Evolutionary conservation across 2,113 vertebrate genomes (phyloP).

Genomic region (Lepisosteus oculatus): DNA sequence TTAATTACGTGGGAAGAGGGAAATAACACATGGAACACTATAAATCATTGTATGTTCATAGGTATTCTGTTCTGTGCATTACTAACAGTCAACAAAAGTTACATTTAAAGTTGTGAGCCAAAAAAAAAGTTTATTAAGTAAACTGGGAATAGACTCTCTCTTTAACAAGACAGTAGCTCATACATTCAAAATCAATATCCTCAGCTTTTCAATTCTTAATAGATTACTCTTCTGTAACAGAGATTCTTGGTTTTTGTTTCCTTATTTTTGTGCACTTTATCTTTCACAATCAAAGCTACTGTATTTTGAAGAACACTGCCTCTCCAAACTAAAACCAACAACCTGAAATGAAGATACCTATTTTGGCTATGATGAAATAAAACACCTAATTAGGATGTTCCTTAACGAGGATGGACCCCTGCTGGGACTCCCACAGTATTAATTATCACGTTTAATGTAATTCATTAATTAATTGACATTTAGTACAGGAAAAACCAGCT

Average conservation of each 20-base stretch:
- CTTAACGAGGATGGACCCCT: slow-evolving; percentile 24
- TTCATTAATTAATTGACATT: slow-evolving; percentile 69
- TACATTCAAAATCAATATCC: slow-evolving; percentile 16
- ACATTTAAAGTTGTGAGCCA: slow-evolving; percentile 12
- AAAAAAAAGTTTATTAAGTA: slow-evolving; percentile 13
- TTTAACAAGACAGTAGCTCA: slow-evolving; percentile 15
- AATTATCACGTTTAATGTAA: slow-evolving; percentile 64
- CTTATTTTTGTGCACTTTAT: neutral
- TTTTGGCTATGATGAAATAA: slow-evolving; percentile 6
- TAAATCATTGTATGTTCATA: slow-evolving; percentile 62
- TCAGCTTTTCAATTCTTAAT: neutral
- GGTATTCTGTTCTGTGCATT: slow-evolving; percentile 16
- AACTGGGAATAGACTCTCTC: neutral
- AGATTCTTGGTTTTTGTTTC: no score
- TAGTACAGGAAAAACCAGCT: slow-evolving; percentile 51
- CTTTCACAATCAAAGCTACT: neutral
- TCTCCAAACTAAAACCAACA: neutral
- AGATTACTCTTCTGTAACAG: neutral
- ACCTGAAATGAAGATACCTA: slow-evolving; percentile 18
- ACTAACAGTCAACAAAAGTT: slow-evolving; percentile 32
- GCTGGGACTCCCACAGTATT: slow-evolving; percentile 54
- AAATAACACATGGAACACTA: slow-evolving; percentile 54
- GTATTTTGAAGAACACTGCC: no score
- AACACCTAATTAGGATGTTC: slow-evolving; percentile 26
- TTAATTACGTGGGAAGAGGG: slow-evolving; percentile 74